These are phyloP conservation scores for Hassar affinis DNA, from an alignment of 2,113 vertebrate genomes.

Conservation along the genomic window DNA sequence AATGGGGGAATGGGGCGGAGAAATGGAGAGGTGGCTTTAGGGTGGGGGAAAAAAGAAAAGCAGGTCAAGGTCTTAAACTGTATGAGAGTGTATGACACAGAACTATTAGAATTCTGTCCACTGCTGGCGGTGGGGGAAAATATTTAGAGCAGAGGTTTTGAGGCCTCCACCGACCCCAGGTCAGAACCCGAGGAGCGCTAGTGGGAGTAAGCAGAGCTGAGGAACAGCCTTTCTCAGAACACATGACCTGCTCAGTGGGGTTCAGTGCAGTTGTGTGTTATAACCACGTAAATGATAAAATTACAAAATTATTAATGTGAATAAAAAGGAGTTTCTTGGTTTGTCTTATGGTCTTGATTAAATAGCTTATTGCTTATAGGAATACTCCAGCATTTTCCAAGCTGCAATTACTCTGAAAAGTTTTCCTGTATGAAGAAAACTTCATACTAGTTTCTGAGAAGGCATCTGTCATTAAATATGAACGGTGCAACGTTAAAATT, in stretches of 20 bases:
- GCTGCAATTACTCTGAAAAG: not conserved
- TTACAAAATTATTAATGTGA: not conserved
- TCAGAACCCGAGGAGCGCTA: not conserved
- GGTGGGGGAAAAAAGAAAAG: not conserved
- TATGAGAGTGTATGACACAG: not conserved
- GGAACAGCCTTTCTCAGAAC: not conserved
- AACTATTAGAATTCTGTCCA: not conserved
- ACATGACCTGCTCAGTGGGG: not conserved
- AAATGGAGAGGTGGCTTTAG: slow-evolving; percentile 12
- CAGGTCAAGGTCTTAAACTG: not conserved
- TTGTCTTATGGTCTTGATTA: not conserved
- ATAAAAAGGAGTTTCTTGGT: not conserved
- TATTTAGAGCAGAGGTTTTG: not conserved
- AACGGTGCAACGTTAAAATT: too few relatives aligned
- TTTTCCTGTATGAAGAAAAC: not conserved
- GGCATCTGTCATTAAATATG: too few relatives aligned
- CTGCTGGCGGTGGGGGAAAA: not conserved
- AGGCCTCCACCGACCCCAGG: not conserved
- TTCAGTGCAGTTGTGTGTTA: not conserved
- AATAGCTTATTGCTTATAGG: not conserved
- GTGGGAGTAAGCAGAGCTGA: not conserved
- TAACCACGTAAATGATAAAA: not conserved
- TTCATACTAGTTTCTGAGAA: too few relatives aligned
- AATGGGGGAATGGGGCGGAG: not conserved
- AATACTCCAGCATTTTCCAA: not conserved